Conservation (phyloP, 2,888 invertebrate genomes). For the Achlya flavicornis region DNA sequence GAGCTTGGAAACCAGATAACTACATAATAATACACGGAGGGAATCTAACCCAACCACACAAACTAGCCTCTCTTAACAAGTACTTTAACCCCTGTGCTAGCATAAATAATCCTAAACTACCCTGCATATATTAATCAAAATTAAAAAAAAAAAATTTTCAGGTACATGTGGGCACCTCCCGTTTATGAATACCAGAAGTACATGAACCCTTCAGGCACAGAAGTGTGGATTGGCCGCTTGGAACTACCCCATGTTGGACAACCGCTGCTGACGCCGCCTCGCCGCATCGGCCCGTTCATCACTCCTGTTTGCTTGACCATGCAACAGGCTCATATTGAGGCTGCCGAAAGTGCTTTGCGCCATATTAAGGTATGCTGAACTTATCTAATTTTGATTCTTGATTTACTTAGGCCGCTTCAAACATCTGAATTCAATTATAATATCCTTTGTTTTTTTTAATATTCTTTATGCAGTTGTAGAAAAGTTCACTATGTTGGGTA, state of each 20-base stretch:
- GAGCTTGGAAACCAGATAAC: too few species aligned
- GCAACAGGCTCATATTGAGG: constrained; percentile 65
- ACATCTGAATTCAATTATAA: too few species aligned
- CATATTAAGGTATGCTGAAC: constrained; percentile 57
- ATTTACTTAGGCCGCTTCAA: not conserved
- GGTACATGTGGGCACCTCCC: constrained; percentile 69
- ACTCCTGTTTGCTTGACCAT: constrained; percentile 55
- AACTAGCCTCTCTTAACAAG: too few species aligned
- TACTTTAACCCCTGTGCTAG: not conserved
- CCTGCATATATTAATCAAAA: constrained; percentile 6
- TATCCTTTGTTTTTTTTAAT: too few species aligned
- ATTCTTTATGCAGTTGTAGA: too few species aligned
- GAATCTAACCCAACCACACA: too few species aligned
- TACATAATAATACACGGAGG: too few species aligned
- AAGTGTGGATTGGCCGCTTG: constrained; percentile 62
- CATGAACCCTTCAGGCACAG: constrained; percentile 46
- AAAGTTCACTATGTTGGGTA: too few species aligned
- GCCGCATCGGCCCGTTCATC: constrained; percentile 58
- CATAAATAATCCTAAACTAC: not conserved
- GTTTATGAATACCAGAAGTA: constrained; percentile 64
- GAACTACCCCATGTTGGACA: constrained; percentile 64
- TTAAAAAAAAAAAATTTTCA: too few species aligned
- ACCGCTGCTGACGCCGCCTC: constrained; percentile 53
- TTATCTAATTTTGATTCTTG: too few species aligned
- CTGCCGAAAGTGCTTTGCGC: constrained; percentile 63